Conservation (phyloP, 2,888 invertebrate species). For the Chaitophorus viminalis region DNA sequence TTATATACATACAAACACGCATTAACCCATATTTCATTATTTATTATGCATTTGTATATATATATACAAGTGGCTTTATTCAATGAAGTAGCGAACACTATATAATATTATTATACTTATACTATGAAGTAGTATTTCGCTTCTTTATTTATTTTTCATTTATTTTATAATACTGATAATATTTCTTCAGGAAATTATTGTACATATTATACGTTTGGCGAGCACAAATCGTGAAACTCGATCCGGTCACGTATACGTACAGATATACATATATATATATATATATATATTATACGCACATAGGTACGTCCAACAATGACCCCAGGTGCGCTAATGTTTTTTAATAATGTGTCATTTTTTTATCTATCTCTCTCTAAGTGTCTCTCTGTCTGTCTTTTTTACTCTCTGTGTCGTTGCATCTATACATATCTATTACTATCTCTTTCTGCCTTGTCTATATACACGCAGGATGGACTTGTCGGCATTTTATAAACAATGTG, state of each 20-base stretch:
- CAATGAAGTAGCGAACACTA: not conserved
- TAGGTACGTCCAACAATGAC: constrained; percentile 9
- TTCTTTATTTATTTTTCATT: not conserved
- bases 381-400: not conserved
- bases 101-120: not conserved
- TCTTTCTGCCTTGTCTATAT: not conserved
- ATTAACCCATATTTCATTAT: constrained; percentile 39
- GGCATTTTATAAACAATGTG: constrained; percentile 54
- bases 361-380: constrained; percentile 5
- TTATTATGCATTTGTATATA: not conserved
- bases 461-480: constrained; percentile 25
- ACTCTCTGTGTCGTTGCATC: not conserved
- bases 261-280: not conserved
- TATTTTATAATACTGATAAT: not conserved
- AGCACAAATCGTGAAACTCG: constrained; percentile 36
- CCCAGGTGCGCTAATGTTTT: constrained; percentile 35
- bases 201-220: not conserved
- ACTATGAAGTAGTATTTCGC: not conserved
- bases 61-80: not conserved
- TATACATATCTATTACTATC: not conserved
- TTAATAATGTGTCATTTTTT: constrained; percentile 52
- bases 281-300: no score
- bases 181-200: constrained; percentile 5
- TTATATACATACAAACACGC: not conserved
- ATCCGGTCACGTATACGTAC: constrained; percentile 27